Percentiles rank a stretch among this genome's conserved stretches.
Conservation (phyloP, 1,140 invertebrate species). For the Ips nitidus region DNA sequence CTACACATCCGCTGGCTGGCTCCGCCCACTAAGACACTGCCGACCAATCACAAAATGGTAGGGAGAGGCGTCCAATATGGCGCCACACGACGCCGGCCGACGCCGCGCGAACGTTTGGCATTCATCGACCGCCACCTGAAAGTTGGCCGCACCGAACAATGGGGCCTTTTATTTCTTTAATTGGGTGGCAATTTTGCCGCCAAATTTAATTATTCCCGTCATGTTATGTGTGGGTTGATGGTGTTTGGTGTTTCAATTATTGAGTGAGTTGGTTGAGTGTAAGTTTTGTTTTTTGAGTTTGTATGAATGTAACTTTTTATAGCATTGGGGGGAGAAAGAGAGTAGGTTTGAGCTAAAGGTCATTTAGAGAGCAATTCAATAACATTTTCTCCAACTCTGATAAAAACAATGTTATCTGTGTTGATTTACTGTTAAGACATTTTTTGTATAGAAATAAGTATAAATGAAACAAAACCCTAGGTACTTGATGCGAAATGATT, state of each 20-base stretch:
- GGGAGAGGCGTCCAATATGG: constrained; percentile 47
- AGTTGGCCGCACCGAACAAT: constrained; percentile 29
- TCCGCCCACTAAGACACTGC: constrained; percentile 41
- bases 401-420: too few relatives aligned
- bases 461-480: too few relatives aligned
- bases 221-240: constrained; percentile 1
- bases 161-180: constrained; percentile 16
- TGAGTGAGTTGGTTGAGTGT: constrained; percentile 5
- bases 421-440: too few relatives aligned
- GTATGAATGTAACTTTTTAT: too few relatives aligned
- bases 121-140: constrained; percentile 32
- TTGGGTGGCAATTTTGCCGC: constrained; percentile 1
- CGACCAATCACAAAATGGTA: constrained; percentile 41
- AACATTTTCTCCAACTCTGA: too few relatives aligned
- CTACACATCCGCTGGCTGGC: constrained; percentile 31
- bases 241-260: background rate
- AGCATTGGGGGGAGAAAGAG: too few relatives aligned
- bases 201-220: constrained; percentile 11
- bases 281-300: background rate
- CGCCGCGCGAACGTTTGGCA: constrained; percentile 22
- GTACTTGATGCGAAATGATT: too few relatives aligned
- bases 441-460: too few relatives aligned
- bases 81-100: constrained; percentile 41
- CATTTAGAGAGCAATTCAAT: too few relatives aligned
- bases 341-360: too few relatives aligned